These are phyloP conservation scores for Polietes domitor DNA, from an alignment of 2,888 invertebrate genomes.

Conservation along the genomic window DNA sequence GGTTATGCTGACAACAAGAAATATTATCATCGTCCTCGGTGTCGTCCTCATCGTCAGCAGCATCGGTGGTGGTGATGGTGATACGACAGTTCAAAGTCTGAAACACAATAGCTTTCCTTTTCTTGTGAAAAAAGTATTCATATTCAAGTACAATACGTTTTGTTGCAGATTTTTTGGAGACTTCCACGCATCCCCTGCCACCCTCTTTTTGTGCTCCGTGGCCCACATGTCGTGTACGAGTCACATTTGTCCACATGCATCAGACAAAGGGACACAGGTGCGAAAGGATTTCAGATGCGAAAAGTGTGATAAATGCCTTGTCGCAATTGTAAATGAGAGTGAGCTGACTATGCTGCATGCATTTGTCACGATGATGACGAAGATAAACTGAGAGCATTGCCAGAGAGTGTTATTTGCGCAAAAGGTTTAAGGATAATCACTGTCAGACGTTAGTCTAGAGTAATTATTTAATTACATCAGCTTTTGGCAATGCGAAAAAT, in stretches of 20 bases:
- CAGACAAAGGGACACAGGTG: background rate
- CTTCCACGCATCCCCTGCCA: background rate
- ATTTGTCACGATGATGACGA: background rate
- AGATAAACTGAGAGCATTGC: too few species aligned
- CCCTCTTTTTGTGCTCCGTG: background rate
- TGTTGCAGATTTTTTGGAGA: slow-evolving; percentile 11
- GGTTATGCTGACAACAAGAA: slow-evolving; percentile 9
- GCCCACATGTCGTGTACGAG: background rate
- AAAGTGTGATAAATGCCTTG: background rate
- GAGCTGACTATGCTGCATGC: background rate
- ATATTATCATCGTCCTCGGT: background rate
- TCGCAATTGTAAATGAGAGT: background rate
- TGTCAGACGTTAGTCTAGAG: too few species aligned
- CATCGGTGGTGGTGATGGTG: background rate
- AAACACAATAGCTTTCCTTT: slow-evolving; percentile 14
- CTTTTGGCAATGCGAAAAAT: too few species aligned
- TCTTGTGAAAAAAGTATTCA: background rate
- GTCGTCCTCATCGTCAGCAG: background rate
- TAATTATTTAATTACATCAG: too few species aligned
- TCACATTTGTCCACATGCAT: background rate
- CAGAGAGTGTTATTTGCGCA: too few species aligned
- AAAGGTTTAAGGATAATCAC: too few species aligned
- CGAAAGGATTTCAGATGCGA: slow-evolving; percentile 17
- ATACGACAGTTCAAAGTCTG: slow-evolving; percentile 2
- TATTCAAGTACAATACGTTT: background rate